phyloP scores from a whole-genome alignment of 2,797 vertebrate genomes.

The Neopelma chrysocephalum region DNA sequence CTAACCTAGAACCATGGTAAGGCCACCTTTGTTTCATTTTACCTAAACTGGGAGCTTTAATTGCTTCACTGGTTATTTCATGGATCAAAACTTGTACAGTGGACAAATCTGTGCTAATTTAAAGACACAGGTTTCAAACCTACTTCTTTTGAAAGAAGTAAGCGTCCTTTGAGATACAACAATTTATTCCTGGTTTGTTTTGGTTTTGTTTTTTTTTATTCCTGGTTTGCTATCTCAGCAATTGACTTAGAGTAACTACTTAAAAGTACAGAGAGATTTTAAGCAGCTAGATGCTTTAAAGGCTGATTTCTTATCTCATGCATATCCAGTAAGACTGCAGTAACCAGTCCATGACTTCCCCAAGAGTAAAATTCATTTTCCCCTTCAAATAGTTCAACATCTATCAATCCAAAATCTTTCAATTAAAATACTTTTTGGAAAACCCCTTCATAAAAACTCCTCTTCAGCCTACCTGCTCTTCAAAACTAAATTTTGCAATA shows the following conservation, averaged over 20 bases:
- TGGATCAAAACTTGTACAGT: not conserved
- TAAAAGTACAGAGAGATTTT: not conserved
- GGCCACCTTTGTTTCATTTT: not conserved
- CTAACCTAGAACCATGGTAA: not conserved
- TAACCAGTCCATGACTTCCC: not conserved
- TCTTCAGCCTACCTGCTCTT: not conserved
- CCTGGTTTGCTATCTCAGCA: not conserved
- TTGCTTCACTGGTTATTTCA: not conserved
- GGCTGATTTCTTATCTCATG: not conserved
- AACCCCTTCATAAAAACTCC: not conserved
- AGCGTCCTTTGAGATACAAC: not conserved
- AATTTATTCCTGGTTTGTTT: not conserved
- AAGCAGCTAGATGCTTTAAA: not conserved
- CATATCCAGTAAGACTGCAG: not conserved
- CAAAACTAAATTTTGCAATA: not conserved
- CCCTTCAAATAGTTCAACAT: not conserved
- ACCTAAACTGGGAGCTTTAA: not conserved
- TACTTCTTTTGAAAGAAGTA: not conserved
- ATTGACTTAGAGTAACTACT: not conserved
- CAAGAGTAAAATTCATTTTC: not conserved
- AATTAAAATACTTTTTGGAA: not conserved
- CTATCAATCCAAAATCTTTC: not conserved
- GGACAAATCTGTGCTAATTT: not conserved
- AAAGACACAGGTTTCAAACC: not conserved
- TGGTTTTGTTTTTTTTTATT: not conserved